Base-by-base conservation (phyloP, 2,797 vertebrate species). In the Natrix natrix region DNA sequence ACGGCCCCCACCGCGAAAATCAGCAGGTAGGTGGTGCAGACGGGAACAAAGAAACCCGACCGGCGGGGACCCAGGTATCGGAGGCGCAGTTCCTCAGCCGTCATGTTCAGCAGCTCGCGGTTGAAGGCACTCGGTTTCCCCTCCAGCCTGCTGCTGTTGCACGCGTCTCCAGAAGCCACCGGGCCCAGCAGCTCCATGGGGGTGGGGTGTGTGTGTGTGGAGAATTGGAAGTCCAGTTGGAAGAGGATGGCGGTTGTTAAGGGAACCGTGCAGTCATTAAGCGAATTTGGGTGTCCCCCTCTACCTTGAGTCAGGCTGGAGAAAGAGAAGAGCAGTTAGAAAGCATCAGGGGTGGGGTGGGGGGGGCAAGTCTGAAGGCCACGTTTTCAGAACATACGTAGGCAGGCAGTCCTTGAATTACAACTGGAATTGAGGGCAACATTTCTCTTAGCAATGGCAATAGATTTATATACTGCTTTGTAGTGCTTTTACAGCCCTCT, bases 1-100 rank as follows among this genome's bases (percentile, higher is more conserved):
- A 98, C 91, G 0, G 98, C 97, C 0, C 99, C 99, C 74, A 99
- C 98, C 52, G 97, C 37, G 0, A 99, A 99, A 97, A 99, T 98
- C 94, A 98, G 22, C 95, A 99, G 96, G 97, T 99, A 99, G 52
- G 96, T 96, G 91, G 98, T 94, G 91, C 98, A 99, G 95, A 99
- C 95, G 0, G 98, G 99, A 32, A 97, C 78, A 37, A 99, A 99
- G 92, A 98, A 97, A 4, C 97, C 92, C 0, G 98, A 99, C 56
- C 96, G 98, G 20, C 96, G 98, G 10, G 98, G 98, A 0, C 99
- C 99, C 95, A 99, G 92, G 94, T 98, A 98, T 87, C 98, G 98
- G 48, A 98, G 87, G 86, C 98, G 97, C 94, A 99, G 98, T 89
- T 98, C 96, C 26, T 99, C 97, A 0, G 97, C 95, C 0, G 98